Conservation (phyloP, 2,113 vertebrate genomes). For the Acanthisitta chloris region DNA sequence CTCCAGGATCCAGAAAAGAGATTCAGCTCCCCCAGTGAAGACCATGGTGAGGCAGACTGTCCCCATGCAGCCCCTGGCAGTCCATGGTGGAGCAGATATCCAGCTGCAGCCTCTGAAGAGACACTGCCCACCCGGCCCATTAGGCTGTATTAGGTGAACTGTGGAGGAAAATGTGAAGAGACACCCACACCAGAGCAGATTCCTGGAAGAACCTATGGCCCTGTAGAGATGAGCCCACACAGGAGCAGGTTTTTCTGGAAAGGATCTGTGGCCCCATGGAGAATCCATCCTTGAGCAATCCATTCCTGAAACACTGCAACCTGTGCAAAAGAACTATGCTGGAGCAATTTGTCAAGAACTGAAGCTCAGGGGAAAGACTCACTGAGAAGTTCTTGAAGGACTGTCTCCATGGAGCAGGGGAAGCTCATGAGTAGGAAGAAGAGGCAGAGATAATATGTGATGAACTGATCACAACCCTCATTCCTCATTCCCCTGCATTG, state of each 20-base stretch:
- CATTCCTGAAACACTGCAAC: not conserved
- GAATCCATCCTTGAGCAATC: rapidly evolving
- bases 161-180: not conserved
- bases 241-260: not conserved
- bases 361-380: not conserved
- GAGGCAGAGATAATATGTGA: rapidly evolving
- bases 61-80: not conserved
- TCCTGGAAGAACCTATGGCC: not conserved
- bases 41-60: not conserved
- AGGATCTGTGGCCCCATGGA: rapidly evolving
- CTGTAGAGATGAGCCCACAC: not conserved
- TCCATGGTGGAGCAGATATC: not conserved
- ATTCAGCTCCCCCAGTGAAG: not conserved
- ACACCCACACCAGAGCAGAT: not conserved
- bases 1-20: rapidly evolving
- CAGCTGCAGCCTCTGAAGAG: not conserved
- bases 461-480: not conserved
- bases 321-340: rapidly evolving
- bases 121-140: no score
- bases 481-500: rapidly evolving
- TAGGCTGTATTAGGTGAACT: not conserved
- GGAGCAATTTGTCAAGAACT: not conserved
- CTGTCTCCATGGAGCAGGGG: not conserved
- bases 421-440: not conserved
- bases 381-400: not conserved